Base-by-base conservation (phyloP, 2,888 invertebrate species). In the Branchellion lobata region DNA sequence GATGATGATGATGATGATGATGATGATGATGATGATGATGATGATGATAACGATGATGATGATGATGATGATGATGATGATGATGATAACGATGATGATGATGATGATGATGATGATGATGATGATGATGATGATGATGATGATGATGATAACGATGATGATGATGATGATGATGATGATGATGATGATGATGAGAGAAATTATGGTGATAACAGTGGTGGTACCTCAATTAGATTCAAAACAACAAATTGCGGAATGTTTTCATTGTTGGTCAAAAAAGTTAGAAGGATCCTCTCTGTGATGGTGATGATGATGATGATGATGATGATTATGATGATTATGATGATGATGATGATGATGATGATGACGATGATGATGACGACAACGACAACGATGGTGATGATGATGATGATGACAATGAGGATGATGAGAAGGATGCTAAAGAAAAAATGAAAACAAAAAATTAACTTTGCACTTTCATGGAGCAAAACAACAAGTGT, bases 121-220 rank as follows among this genome's bases (percentile, higher is more conserved):
- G 69, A 78, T 40, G 78, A 40, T 27, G 36, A 78, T 78, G 78
- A 78, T 40, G 68, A 78, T 78, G 78, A 78, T 40, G 78, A 78
- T 78, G 78, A 24, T 69, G 69, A 78, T 40, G 69, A 77, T 65
- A 65, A 77, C 61, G 77, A 65, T 77, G 77, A 77, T 77, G 77
- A 65, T 33, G 34, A 65, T 65, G 65, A 65, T 77, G 29, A 77
- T 77, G 77, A 77, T 77, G 24, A n/a, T 57, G 24, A 8, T 57
- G 61, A 57, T 40, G 40, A 40, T 40, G 40, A 40, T 40, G 40
- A 5, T 40, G 40, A 40, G 5, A 14, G 14, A 8, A 14, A 40
- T 40, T 5, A 40, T 40, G 40, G 8, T 40, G 40, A 40, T 40
- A 14, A 40, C 14, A 14, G 14, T 40, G 40, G 14, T 40, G 14